A percentile compares a stretch with the other conserved stretches of the same genome.
Conservation (phyloP, 2,797 vertebrate genomes). For the Zalophus californianus region DNA sequence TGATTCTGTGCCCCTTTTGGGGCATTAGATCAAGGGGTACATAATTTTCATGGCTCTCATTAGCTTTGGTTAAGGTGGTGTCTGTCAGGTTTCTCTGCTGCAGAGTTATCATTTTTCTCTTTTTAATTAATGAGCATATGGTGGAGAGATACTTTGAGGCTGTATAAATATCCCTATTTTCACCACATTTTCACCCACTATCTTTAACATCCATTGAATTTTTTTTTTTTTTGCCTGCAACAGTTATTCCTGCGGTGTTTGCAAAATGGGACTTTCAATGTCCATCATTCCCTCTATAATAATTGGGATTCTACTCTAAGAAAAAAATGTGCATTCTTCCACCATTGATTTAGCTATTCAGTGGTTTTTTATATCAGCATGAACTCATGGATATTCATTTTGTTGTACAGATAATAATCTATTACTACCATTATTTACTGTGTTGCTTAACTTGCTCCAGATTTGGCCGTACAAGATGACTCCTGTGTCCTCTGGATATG, state of each 20-base stretch:
- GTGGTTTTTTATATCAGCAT: neutral
- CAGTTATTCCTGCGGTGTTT: neutral
- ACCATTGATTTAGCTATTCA: neutral
- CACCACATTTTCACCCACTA: no score
- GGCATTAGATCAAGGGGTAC: rapidly evolving
- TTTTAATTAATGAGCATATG: neutral
- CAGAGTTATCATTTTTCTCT: neutral
- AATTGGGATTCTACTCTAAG: neutral
- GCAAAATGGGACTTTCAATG: rapidly evolving
- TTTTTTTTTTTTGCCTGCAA: neutral
- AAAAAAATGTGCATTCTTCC: neutral
- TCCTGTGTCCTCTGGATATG: neutral
- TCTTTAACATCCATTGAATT: neutral
- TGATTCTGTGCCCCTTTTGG: neutral
- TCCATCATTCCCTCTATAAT: neutral
- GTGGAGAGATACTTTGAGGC: neutral
- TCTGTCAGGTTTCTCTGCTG: neutral
- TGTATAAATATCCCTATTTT: neutral
- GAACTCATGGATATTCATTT: neutral
- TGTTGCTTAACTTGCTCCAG: neutral
- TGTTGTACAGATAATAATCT: neutral
- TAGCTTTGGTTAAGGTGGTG: neutral
- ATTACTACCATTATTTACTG: neutral
- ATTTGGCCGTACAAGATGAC: neutral
- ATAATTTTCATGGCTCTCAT: neutral